These are phyloP conservation scores for Rallus limicola DNA, from an alignment of 2,113 vertebrate genomes.

Conservation along the genomic window DNA sequence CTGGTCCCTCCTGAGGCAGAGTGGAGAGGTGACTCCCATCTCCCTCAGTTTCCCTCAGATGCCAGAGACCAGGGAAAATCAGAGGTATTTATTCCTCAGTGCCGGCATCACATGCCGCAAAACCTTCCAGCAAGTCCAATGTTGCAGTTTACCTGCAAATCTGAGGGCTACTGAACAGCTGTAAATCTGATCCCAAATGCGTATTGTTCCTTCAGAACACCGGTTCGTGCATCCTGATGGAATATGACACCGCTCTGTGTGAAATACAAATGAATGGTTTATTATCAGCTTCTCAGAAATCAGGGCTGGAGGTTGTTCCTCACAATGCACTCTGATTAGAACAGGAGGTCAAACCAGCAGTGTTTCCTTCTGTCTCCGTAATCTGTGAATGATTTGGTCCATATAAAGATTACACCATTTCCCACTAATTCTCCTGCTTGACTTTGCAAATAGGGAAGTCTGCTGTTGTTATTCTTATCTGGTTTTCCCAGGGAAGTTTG, in stretches of 20 bases:
- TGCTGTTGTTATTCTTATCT: background rate
- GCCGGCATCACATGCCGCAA: background rate
- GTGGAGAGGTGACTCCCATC: background rate
- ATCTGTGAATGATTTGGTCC: background rate
- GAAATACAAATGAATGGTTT: slow-evolving; percentile 38
- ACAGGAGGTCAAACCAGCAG: background rate
- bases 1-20: background rate
- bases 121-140: background rate
- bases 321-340: slow-evolving; percentile 55
- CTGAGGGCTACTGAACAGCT: background rate
- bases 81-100: background rate
- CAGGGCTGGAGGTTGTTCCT: background rate
- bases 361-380: background rate
- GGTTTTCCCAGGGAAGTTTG: background rate
- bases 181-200: background rate
- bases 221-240: slow-evolving; percentile 1
- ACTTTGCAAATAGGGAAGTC: background rate
- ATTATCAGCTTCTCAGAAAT: slow-evolving; percentile 41
- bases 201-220: background rate
- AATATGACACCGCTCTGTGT: background rate
- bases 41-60: background rate
- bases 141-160: background rate
- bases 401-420: background rate
- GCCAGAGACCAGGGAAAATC: background rate
- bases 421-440: background rate